A percentile compares a stretch with the other conserved stretches of the same genome.
Conservation (phyloP, 1,140 invertebrate genomes). For the Apis mellifera region Amel_HAv3.1 CM009945.2:5527501-5528000, state of each 20-base stretch:
- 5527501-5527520: too few species aligned
- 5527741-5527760: constrained; percentile 21
- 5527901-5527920: background rate
- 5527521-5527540: too few species aligned
- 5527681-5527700: constrained; percentile 35
- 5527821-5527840: constrained; percentile 62
- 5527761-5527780: constrained; percentile 35
- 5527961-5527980: constrained; percentile 45
- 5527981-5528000: background rate
- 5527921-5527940: constrained; percentile 56
- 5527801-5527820: constrained; percentile 54
- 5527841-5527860: constrained; percentile 44
- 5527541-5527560: too few species aligned
- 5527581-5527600: background rate
- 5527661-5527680: background rate
- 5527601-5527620: too few species aligned
- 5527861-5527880: background rate
- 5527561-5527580: too few species aligned
- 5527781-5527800: constrained; percentile 36
- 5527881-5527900: background rate
- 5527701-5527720: constrained; percentile 26
- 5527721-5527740: constrained; percentile 2
- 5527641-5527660: constrained; percentile 24
- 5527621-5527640: background rate
- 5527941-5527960: constrained; percentile 64